Percentiles rank a stretch among this genome's conserved stretches.
Evolutionary conservation across 2,797 vertebrate species (phyloP).

Genomic region (Gastrophryne carolinensis): DNA sequence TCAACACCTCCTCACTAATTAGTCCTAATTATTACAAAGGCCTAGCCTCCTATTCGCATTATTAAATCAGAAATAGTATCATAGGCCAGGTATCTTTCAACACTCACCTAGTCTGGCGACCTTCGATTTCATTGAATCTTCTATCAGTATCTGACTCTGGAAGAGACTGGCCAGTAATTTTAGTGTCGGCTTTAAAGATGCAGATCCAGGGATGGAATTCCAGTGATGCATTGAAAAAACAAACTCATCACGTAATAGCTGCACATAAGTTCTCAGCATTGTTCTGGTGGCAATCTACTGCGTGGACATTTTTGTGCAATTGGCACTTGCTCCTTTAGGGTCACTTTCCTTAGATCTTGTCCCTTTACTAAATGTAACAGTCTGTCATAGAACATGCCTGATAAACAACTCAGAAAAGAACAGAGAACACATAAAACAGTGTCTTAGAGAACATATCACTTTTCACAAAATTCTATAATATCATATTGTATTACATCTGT

Average conservation of each 20-base stretch:
- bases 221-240: constrained; percentile 65
- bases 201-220: constrained; percentile 69
- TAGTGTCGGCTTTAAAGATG: constrained; percentile 88
- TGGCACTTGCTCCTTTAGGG: constrained; percentile 26
- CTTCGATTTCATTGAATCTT: constrained; percentile 98
- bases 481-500: too few species aligned
- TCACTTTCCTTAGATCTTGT: neutral
- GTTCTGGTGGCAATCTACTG: constrained; percentile 57
- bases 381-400: neutral
- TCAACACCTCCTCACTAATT: constrained; percentile 99
- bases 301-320: constrained; percentile 57
- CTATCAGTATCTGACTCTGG: constrained; percentile 83
- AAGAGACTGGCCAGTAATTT: constrained; percentile 74
- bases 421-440: neutral
- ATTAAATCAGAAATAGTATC: constrained; percentile 98
- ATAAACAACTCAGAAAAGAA: neutral
- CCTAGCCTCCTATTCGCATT: constrained; percentile 98
- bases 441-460: neutral
- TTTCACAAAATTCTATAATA: too few species aligned
- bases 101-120: constrained; percentile 85
- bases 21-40: constrained; percentile 99
- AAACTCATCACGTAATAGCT: constrained; percentile 61
- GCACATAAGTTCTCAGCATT: constrained; percentile 68
- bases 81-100: constrained; percentile 93
- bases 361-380: neutral